Evolutionary conservation across 2,888 invertebrate species (phyloP), one percentile per base, ranked within the genome.

Genomic region (Perdita meconis): DNA sequence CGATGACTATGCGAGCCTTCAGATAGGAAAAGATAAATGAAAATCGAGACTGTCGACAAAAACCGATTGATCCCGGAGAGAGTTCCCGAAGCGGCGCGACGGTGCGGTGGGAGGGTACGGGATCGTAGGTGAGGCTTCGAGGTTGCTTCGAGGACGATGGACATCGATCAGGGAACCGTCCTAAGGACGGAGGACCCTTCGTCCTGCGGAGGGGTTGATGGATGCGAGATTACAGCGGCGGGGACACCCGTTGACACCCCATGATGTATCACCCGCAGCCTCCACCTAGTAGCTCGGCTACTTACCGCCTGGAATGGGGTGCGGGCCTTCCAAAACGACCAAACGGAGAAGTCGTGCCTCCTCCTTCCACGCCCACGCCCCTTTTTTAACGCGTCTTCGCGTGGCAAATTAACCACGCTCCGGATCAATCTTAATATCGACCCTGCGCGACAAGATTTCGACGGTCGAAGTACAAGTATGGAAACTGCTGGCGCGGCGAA

Each of bases 221-320:
- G 92, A 92, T 91, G 90, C 86, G 90, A 90, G 91, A 91, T 92
- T 92, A 91, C 88, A 83, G 85, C 83, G 82, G 76, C 82, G 80
- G 84, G 88, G 88, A 89, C 86, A 89, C 88, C 88, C 89, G 89
- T 87, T 88, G 89, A 89, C 89, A 87, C 85, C 85, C 81, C 78
- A 84, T 89, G 89, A 89, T 89, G 89, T 89, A 89, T 89, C 87
- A 85, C 86, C 78, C 83, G 75, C 77, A 81, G 82, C 78, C 80
- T 82, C 80, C 80, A 71, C 71, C 73, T 82, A 75, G 82, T 82
- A 79, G 81, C 82, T 64, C 59, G 73, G 80, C 86, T 86, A 87
- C 87, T 87, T 87, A 86, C 85, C 74, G 76, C 73, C 64, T 53
- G 72, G 71, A 76, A 85, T 63, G 75, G 79, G 71, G 59, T 36